phyloP scores from a whole-genome alignment of 2,888 invertebrate species.

The Dryobotodes eremita region DNA sequence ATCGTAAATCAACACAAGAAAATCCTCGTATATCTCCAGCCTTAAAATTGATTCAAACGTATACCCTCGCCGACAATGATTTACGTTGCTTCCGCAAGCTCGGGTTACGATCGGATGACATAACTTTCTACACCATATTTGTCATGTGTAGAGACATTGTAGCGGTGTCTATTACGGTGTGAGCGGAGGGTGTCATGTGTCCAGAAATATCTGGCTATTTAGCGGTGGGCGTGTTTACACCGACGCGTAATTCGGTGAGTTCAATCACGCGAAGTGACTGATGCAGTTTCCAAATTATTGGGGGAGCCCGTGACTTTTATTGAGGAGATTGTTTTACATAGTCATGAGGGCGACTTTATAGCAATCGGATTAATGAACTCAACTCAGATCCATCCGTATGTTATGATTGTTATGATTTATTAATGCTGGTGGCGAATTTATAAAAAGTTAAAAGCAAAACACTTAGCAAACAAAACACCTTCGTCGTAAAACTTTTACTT shows the following conservation, averaged over 20 bases:
- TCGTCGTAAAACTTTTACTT: slow-evolving; percentile 17
- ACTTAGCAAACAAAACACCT: neutral
- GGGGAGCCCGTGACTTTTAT: neutral
- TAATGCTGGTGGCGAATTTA: neutral
- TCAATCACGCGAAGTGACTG: slow-evolving; percentile 13
- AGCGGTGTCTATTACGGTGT: slow-evolving; percentile 81
- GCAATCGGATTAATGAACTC: neutral
- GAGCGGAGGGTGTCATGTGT: slow-evolving; percentile 81
- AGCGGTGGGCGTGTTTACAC: slow-evolving; percentile 77
- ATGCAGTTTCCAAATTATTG: neutral
- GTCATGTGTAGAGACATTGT: slow-evolving; percentile 78
- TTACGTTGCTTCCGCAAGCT: slow-evolving; percentile 70
- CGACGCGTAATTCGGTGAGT: slow-evolving; percentile 63
- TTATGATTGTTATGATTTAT: neutral
- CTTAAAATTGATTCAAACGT: slow-evolving; percentile 66
- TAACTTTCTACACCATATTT: slow-evolving; percentile 84
- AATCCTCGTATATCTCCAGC: slow-evolving; percentile 40
- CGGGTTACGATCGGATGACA: slow-evolving; percentile 76
- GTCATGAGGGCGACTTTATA: neutral
- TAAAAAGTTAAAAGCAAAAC: slow-evolving; percentile 6
- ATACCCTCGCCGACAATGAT: slow-evolving; percentile 68
- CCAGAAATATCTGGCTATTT: slow-evolving; percentile 86
- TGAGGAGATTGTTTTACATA: neutral
- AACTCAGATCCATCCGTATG: neutral
- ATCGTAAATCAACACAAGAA: slow-evolving; percentile 61